A percentile compares a stretch with the other conserved stretches of the same genome.
Evolutionary conservation across 2,797 vertebrate species (phyloP).

Genomic region (Pteropus rufus): DNA sequence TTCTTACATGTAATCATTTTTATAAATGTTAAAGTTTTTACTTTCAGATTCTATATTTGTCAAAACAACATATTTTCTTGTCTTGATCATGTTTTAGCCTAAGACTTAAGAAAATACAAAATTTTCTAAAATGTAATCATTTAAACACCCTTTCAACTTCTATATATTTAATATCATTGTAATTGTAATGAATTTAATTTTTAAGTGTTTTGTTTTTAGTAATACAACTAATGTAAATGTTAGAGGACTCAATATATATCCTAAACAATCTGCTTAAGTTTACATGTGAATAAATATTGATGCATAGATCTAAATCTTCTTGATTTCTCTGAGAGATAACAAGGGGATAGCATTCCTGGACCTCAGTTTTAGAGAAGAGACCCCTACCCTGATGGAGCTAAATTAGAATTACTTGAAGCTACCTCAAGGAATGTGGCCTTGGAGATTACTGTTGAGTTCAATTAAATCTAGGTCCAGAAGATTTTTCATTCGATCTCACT

Average conservation of each 20-base stretch:
- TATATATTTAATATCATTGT: not conserved
- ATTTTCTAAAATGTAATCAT: not conserved
- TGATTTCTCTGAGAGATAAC: not conserved
- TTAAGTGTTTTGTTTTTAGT: not conserved
- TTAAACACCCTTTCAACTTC: not conserved
- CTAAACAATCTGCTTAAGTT: not conserved
- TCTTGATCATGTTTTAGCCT: not conserved
- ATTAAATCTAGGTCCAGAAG: not conserved
- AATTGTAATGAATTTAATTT: not conserved
- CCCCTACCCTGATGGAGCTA: not conserved
- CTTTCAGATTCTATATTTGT: not conserved
- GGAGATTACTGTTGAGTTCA: not conserved
- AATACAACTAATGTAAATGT: not conserved
- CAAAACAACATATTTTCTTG: not conserved
- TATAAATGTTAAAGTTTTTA: not conserved
- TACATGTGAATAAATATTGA: not conserved
- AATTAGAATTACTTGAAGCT: not conserved
- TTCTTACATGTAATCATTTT: not conserved
- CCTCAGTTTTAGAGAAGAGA: not conserved
- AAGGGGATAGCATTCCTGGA: not conserved
- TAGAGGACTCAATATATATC: not conserved
- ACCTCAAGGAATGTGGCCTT: not conserved
- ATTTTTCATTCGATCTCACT: not conserved
- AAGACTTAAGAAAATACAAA: not conserved
- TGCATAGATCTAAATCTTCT: not conserved